Conservation (phyloP, 2,888 invertebrate genomes). For the Zaprionus obscuricornis region DNA sequence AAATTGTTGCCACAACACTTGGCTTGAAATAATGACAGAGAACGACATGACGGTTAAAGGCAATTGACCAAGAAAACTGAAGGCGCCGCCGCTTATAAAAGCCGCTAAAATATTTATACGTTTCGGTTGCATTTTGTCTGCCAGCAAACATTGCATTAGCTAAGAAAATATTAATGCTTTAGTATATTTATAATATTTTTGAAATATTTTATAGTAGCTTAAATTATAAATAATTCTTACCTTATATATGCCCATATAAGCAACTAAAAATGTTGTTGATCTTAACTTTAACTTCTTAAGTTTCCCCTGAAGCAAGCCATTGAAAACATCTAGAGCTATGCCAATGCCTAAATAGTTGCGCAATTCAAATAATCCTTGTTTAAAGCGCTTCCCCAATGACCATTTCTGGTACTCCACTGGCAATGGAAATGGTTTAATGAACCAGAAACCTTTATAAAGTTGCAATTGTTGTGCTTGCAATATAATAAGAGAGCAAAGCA, state of each 20-base stretch:
- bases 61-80: constrained; percentile 19
- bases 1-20: constrained; percentile 53
- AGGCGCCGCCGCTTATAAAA: constrained; percentile 54
- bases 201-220: neutral
- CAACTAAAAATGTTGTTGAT: constrained; percentile 44
- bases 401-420: constrained; percentile 27
- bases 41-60: constrained; percentile 48
- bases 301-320: constrained; percentile 7
- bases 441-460: constrained; percentile 57
- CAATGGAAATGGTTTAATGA: constrained; percentile 45
- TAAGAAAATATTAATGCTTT: neutral
- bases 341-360: constrained; percentile 50
- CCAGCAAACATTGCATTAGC: constrained; percentile 42
- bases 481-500: constrained; percentile 51
- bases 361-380: constrained; percentile 33
- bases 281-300: constrained; percentile 27
- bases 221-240: constrained; percentile 11
- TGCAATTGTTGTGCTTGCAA: constrained; percentile 36
- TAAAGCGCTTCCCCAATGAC: constrained; percentile 9
- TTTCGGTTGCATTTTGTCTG: neutral
- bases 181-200: too few relatives aligned
- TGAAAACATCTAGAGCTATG: constrained; percentile 46
- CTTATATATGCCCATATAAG: constrained; percentile 54
- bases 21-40: constrained; percentile 48
- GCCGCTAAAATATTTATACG: constrained; percentile 37